Conservation (phyloP, 2,888 invertebrate species). For the Epistrophella euchroma region DNA sequence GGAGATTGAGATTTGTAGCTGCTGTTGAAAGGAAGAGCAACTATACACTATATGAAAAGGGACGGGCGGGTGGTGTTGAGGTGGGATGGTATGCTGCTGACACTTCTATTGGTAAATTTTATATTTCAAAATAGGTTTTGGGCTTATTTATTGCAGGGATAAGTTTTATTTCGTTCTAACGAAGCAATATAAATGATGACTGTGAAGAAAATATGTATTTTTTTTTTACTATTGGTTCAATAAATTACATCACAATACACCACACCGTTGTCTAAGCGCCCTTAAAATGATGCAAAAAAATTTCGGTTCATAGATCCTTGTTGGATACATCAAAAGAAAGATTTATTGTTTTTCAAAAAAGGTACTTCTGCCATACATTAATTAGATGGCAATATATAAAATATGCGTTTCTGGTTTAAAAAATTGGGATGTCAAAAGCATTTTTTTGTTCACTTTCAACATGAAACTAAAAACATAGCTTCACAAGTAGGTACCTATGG, state of each 20-base stretch:
- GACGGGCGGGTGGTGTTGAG: neutral
- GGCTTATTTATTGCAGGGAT: constrained; percentile 52
- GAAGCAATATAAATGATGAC: constrained; percentile 53
- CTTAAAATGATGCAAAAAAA: constrained; percentile 29
- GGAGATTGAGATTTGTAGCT: constrained; percentile 64
- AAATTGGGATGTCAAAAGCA: neutral
- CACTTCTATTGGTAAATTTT: constrained; percentile 62
- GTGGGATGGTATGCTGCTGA: constrained; percentile 58
- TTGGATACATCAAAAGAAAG: constrained; percentile 17
- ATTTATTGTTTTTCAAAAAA: constrained; percentile 28
- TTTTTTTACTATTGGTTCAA: constrained; percentile 30
- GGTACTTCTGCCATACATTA: constrained; percentile 24
- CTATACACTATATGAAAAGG: neutral
- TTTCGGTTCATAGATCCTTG: constrained; percentile 24
- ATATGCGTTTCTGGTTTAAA: constrained; percentile 5
- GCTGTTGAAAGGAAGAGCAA: constrained; percentile 42
- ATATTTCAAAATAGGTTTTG: constrained; percentile 62
- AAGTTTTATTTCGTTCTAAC: constrained; percentile 41
- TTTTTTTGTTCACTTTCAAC: neutral
- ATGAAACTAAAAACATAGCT: neutral
- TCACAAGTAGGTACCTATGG: neutral
- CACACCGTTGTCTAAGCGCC: constrained; percentile 19
- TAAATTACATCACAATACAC: constrained; percentile 29
- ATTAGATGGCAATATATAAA: constrained; percentile 32
- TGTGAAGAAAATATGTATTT: constrained; percentile 33